Evolutionary conservation across 2,113 vertebrate species (phyloP).

Genomic region (Solea solea): DNA sequence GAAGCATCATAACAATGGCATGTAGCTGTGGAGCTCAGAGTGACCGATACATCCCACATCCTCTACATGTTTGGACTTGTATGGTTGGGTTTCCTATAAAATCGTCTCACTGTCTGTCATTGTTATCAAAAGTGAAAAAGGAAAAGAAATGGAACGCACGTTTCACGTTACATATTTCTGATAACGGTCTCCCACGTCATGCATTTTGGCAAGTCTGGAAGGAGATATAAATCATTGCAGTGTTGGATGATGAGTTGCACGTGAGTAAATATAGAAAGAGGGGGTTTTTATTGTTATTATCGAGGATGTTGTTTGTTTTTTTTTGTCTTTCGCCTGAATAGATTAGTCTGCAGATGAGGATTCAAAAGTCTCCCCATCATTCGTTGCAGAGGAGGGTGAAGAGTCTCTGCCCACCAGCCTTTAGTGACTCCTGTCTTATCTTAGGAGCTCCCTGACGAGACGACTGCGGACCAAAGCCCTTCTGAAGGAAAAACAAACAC

Average conservation of each 20-base stretch:
- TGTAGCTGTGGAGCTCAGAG: conserved; percentile 71
- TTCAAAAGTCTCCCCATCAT: conserved; percentile 31
- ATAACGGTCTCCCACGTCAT: conserved; percentile 52
- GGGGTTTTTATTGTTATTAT: conserved; percentile 51
- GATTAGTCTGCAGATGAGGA: conserved; percentile 70
- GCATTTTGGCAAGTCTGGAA: conserved; percentile 80
- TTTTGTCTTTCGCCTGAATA: conserved; percentile 55
- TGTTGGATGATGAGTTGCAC: conserved; percentile 60
- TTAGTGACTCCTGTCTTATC: conserved; percentile 67
- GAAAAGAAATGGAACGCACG: conserved; percentile 46
- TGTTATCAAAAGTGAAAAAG: conserved; percentile 38
- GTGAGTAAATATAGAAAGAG: conserved; percentile 51
- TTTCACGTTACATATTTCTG: conserved; percentile 34
- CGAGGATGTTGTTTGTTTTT: conserved; percentile 48
- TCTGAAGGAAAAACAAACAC: conserved; percentile 31
- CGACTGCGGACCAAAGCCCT: conserved; percentile 64
- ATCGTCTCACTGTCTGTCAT: conserved; percentile 31
- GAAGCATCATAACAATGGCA: conserved; percentile 69
- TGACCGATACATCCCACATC: conserved; percentile 61
- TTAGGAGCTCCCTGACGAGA: conserved; percentile 62
- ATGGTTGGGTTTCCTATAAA: conserved; percentile 71
- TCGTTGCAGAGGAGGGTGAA: conserved; percentile 56
- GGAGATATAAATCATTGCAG: conserved; percentile 80
- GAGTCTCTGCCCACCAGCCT: conserved; percentile 79
- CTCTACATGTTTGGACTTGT: conserved; percentile 67